A percentile compares a stretch with the other conserved stretches of the same genome.
These are phyloP conservation scores for Turdus rufiventris DNA, from an alignment of 2,113 vertebrate genomes.

Conservation along the genomic window DNA sequence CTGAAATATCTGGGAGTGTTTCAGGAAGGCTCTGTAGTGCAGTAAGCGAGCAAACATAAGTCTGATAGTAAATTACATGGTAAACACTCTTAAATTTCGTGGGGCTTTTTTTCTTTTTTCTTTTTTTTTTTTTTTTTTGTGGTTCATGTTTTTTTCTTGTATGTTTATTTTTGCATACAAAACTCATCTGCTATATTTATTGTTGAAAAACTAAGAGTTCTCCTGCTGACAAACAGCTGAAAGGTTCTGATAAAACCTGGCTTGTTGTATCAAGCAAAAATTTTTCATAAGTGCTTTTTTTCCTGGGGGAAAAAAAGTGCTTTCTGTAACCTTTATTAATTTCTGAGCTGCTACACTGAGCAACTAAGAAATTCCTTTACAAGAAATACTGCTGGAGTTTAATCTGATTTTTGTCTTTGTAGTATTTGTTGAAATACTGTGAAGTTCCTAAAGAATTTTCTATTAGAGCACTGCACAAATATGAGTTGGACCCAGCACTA, in stretches of 20 bases:
- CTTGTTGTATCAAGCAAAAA: background rate
- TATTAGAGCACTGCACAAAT: background rate
- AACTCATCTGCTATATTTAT: background rate
- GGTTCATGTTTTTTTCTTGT: background rate
- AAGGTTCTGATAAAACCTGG: background rate
- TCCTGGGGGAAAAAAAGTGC: accelerated
- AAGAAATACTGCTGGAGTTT: background rate
- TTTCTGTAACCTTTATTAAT: background rate
- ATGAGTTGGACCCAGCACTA: background rate
- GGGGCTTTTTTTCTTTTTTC: too few relatives aligned
- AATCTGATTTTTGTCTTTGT: background rate
- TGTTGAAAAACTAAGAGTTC: background rate
- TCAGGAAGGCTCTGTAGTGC: background rate
- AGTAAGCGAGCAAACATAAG: background rate
- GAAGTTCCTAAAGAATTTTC: background rate
- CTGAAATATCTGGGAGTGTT: background rate
- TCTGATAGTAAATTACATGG: background rate
- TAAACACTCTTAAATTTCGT: background rate
- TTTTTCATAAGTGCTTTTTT: background rate
- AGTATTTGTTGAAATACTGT: background rate
- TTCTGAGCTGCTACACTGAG: background rate
- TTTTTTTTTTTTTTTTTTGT: background rate
- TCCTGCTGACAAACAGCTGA: background rate
- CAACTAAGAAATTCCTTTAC: background rate
- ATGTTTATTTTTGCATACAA: background rate